phyloP scores from a whole-genome alignment of 2,888 invertebrate genomes.

The Xestia rhomboidea region DNA sequence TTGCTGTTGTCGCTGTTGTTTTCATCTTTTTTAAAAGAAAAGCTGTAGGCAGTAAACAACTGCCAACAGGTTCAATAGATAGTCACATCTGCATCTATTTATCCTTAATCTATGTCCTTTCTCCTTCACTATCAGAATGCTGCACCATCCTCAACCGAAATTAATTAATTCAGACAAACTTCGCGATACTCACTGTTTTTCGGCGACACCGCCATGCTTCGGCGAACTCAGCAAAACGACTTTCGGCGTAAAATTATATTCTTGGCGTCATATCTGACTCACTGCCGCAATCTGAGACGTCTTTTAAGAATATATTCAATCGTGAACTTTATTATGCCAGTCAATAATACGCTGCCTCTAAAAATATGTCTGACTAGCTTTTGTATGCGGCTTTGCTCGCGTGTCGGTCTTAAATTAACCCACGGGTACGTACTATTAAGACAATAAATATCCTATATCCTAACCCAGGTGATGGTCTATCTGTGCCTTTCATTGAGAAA shows the following conservation, averaged over 20 bases:
- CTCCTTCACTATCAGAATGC: constrained; percentile 68
- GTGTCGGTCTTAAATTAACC: not conserved
- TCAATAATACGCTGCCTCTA: not conserved
- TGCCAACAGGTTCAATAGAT: too few relatives aligned
- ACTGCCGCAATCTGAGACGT: constrained; percentile 18
- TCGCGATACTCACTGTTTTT: constrained; percentile 69
- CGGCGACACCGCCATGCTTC: constrained; percentile 52
- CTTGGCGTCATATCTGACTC: constrained; percentile 61
- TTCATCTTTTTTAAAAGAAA: too few relatives aligned
- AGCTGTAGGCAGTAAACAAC: too few relatives aligned
- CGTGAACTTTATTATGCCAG: not conserved
- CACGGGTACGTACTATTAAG: not conserved
- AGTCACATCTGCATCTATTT: constrained; percentile 36
- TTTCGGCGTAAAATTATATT: constrained; percentile 59
- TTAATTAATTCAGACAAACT: constrained; percentile 80
- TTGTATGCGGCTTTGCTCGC: not conserved
- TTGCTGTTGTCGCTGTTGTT: too few relatives aligned
- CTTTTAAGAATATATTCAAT: not conserved
- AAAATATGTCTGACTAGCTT: not conserved
- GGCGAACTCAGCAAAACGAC: constrained; percentile 54
- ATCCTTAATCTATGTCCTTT: constrained; percentile 59
- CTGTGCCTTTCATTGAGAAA: not conserved
- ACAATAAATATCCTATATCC: not conserved
- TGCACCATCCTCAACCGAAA: constrained; percentile 69
- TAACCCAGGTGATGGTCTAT: not conserved